Percentiles rank a stretch among this genome's conserved stretches.
Conservation (phyloP, 1,140 invertebrate species). For the Zaprionus nigranus region DNA sequence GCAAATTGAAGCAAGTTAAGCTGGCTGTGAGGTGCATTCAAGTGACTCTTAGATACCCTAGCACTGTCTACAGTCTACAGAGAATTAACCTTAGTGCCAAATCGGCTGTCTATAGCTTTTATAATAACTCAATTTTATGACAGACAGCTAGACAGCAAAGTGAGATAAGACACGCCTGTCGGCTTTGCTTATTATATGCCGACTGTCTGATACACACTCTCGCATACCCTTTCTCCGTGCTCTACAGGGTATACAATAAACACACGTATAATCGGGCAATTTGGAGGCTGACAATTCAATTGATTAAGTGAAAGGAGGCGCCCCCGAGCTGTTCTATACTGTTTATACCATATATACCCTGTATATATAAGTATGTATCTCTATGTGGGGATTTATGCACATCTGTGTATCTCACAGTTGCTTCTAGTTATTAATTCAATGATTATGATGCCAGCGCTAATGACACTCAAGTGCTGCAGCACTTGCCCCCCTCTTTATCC, state of each 20-base stretch:
- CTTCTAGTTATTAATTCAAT: slow-evolving; percentile 77
- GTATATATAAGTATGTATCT: too few relatives aligned
- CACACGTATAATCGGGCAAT: slow-evolving; percentile 43
- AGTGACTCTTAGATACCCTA: neutral
- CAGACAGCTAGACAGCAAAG: neutral
- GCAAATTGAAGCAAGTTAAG: slow-evolving; percentile 7
- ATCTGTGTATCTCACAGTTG: slow-evolving; percentile 16
- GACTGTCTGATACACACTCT: neutral
- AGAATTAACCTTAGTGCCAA: neutral
- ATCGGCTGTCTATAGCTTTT: neutral
- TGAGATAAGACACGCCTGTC: neutral
- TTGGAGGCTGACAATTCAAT: slow-evolving; percentile 65
- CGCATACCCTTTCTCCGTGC: neutral
- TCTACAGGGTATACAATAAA: slow-evolving; percentile 6
- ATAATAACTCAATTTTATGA: neutral
- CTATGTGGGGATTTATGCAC: slow-evolving; percentile 2
- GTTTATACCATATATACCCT: slow-evolving; percentile 13
- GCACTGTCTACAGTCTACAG: neutral
- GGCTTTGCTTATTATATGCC: neutral
- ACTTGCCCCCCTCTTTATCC: neutral
- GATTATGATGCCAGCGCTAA: slow-evolving; percentile 78
- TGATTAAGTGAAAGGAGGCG: slow-evolving; percentile 63
- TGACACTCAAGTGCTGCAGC: slow-evolving; percentile 75
- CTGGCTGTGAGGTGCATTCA: neutral
- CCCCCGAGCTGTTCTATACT: slow-evolving; percentile 13